Base-by-base conservation (phyloP, 2,797 vertebrate genomes). In the Macropodus opercularis region DNA sequence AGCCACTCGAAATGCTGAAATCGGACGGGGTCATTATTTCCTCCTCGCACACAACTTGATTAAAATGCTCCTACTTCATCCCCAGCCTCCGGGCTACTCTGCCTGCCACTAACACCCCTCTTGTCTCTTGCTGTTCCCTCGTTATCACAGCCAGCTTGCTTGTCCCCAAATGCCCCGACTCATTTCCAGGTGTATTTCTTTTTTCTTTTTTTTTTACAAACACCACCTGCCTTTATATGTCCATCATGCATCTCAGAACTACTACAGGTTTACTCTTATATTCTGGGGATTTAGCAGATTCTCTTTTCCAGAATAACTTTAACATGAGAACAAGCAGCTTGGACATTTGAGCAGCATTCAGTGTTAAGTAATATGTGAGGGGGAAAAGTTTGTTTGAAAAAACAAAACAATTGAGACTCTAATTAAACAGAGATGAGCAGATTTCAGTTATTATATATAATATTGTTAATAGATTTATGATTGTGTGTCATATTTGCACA, bases 81-180 rank as follows among this genome's bases (percentile, higher is more conserved):
- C 72, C 58, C 26, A 48, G 53, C 69, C 76, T 75, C 56, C 43
- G 10, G 61, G 74, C 69, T 63, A 52, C 54, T 62, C 32, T 56
- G 80, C 81, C 73, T 62, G 63, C 77, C 53, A 53, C 66, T 47
- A 69, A 36, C 77, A 79, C 63, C 63, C 50, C 50, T 76, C 67
- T 74, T 61, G 73, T 79, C 62, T 79, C 80, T 66, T 21, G 66
- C 80, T 80, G 80, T 81, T 81, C 58, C 43, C 74, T 83, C 67
- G 68, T 87, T 88, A 89, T 82, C 83, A 69, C 75, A 73, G 73
- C 77, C 75, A 50, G 79, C 57, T 66, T 48, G 60, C 56, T 50
- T 38, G 63, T 85, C 80, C n/a, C 80, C 75, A 62, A 77, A 81
- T 52, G 81, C 59, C 82, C 68, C 81, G 78, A 52, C 23, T 72